phyloP scores from a whole-genome alignment of 2,797 vertebrate species.

The Epinephelus awoara region DNA sequence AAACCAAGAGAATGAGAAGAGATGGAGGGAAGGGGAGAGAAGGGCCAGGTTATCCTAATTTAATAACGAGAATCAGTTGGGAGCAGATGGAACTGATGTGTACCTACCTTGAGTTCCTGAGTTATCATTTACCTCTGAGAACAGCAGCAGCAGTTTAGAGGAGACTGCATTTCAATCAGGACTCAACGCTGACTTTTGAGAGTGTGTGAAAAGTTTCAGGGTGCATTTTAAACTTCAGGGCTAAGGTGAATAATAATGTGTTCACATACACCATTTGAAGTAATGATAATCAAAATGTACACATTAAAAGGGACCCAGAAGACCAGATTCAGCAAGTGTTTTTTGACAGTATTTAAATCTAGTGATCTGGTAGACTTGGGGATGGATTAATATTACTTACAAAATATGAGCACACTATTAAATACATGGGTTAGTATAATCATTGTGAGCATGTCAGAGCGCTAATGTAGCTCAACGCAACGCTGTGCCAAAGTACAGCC shows the following conservation, averaged over 20 bases:
- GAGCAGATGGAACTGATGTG: constrained; percentile 61
- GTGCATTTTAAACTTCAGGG: not conserved
- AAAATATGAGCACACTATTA: no score
- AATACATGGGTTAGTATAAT: no score
- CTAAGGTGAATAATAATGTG: not conserved
- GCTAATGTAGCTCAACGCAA: no score
- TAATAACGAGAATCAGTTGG: constrained; percentile 62
- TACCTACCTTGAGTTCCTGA: constrained; percentile 39
- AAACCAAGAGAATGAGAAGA: constrained; percentile 41
- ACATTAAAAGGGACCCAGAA: no score
- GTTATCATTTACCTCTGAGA: constrained; percentile 26
- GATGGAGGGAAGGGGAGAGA: constrained; percentile 32
- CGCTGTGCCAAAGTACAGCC: not conserved
- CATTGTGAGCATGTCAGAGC: no score
- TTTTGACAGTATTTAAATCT: no score
- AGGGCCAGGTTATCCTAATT: constrained; percentile 69
- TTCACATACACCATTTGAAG: not conserved
- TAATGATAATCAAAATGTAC: no score
- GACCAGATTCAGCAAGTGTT: no score
- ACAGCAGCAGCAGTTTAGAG: constrained; percentile 17
- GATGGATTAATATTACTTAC: no score
- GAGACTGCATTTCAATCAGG: constrained; percentile 15
- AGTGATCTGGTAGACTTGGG: no score
- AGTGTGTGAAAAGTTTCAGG: constrained; percentile 1
- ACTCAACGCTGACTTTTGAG: not conserved